These are phyloP conservation scores for Andrena hattorfiana DNA, from an alignment of 2,888 invertebrate genomes.

Conservation along the genomic window DNA sequence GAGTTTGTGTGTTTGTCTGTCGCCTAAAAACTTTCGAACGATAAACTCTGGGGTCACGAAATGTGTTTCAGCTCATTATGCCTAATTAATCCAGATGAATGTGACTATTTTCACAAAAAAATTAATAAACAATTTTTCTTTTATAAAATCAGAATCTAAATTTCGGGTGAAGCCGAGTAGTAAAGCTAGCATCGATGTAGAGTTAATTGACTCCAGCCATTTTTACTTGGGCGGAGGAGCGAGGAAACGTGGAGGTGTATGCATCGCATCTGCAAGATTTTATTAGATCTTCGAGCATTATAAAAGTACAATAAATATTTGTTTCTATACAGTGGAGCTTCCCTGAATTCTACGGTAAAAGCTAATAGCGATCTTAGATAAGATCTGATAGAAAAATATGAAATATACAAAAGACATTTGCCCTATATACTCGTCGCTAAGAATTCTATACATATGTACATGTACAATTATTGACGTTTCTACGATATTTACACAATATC, in stretches of 20 bases:
- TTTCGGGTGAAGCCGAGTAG: too few species aligned
- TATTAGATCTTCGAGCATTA: neutral
- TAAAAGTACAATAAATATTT: slow-evolving; percentile 18
- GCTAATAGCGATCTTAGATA: neutral
- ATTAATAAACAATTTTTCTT: too few species aligned
- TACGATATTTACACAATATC: slow-evolving; percentile 35
- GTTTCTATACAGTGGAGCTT: neutral
- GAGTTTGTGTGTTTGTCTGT: too few species aligned
- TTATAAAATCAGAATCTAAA: too few species aligned
- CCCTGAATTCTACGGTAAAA: neutral
- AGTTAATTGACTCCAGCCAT: too few species aligned
- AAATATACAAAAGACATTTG: slow-evolving; percentile 11
- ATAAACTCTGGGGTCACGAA: too few species aligned
- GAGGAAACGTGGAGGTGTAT: neutral
- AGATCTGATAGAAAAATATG: neutral
- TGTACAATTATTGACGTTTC: slow-evolving; percentile 9
- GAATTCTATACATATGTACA: neutral
- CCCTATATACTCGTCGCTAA: neutral
- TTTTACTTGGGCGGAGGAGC: neutral
- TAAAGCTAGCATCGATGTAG: too few species aligned
- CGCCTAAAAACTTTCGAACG: too few species aligned
- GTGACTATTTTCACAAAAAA: too few species aligned
- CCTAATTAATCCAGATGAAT: too few species aligned
- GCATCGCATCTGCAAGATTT: neutral
- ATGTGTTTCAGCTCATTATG: too few species aligned